Base-by-base conservation (phyloP, 2,888 invertebrate genomes). In the Timema cristinae region DNA sequence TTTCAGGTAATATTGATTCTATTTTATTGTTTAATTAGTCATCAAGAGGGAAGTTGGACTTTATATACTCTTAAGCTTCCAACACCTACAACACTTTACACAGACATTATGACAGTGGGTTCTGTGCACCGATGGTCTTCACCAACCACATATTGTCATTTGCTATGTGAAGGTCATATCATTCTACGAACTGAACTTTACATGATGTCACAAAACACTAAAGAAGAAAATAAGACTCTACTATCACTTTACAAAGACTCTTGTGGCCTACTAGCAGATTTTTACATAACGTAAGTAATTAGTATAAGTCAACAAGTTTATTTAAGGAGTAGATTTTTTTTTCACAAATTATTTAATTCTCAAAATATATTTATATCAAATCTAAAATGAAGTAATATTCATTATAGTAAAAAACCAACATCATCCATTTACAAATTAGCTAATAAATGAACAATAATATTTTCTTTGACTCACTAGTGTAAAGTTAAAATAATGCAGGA, bases 91-190 rank as follows among this genome's bases (percentile, higher is more conserved):
- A 86, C 86, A 73, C 82, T 92, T 9, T 90, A 90, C 79, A 86
- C 86, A 71, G 92, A 92, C 79, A 88, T 92, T 77, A 86, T 89
- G 67, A 86, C 88, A 75, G 86, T 90, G 54, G 91, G 90, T 0
- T 86, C 86, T 73, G 85, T 86, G 63, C 89, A 90, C 79, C 85
- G 87, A 71, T 85, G 85, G 70, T 86, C 88, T 0, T 89, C 89
- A 75, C 86, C 89, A 2, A 85, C 87, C 56, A 90, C 90, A 4
- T 92, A 91, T 79, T 85, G 88, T 73, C 90, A 91, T 80, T 82
- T 93, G 71, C 82, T 92, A 78, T 87, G 88, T 77, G 92, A 93
- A 81, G 90, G 90, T 7, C 90, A 91, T 79, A 85, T 90, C 76
- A 86, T 91, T 77, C 81, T 92, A 16, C 82, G 88, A 72, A 79